A percentile compares a stretch with the other conserved stretches of the same genome.
Evolutionary conservation across 2,888 invertebrate species (phyloP).

Genomic region (Pseudeuparius sepicola): DNA sequence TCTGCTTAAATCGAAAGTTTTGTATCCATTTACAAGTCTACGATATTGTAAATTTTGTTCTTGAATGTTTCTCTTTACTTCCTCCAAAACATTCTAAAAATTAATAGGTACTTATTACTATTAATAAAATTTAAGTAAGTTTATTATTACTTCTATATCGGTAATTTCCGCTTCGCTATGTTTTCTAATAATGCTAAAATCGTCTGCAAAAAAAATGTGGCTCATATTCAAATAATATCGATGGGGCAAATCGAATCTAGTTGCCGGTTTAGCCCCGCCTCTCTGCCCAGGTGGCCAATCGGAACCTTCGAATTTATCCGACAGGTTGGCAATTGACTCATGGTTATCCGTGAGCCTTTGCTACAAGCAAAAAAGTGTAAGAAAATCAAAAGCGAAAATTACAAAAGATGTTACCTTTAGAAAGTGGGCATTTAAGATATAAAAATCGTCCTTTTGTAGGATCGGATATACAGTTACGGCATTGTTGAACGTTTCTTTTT

Average conservation of each 20-base stretch:
- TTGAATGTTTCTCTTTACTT: slow-evolving; percentile 42
- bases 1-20: slow-evolving; percentile 68
- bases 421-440: slow-evolving; percentile 63
- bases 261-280: slow-evolving; percentile 53
- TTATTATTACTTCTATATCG: slow-evolving; percentile 54
- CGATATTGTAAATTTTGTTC: slow-evolving; percentile 44
- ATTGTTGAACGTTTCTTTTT: slow-evolving; percentile 41
- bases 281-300: slow-evolving; percentile 70
- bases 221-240: slow-evolving; percentile 83
- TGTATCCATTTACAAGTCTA: slow-evolving; percentile 59
- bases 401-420: slow-evolving; percentile 59
- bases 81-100: slow-evolving; percentile 31
- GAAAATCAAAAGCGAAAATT: no score
- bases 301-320: no score
- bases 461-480: slow-evolving; percentile 59
- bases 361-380: no score
- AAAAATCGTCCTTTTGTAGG: slow-evolving; percentile 49
- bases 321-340: slow-evolving; percentile 28
- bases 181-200: slow-evolving; percentile 58
- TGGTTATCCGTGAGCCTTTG: slow-evolving; percentile 29
- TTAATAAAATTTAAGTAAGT: slow-evolving; percentile 4
- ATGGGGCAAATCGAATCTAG: slow-evolving; percentile 71
- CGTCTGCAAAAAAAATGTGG: slow-evolving; percentile 73
- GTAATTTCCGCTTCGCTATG: slow-evolving; percentile 54
- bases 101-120: neutral